These are phyloP conservation scores for Poeciliopsis gracilis DNA, from an alignment of 2,797 vertebrate genomes.

Conservation along the genomic window DNA sequence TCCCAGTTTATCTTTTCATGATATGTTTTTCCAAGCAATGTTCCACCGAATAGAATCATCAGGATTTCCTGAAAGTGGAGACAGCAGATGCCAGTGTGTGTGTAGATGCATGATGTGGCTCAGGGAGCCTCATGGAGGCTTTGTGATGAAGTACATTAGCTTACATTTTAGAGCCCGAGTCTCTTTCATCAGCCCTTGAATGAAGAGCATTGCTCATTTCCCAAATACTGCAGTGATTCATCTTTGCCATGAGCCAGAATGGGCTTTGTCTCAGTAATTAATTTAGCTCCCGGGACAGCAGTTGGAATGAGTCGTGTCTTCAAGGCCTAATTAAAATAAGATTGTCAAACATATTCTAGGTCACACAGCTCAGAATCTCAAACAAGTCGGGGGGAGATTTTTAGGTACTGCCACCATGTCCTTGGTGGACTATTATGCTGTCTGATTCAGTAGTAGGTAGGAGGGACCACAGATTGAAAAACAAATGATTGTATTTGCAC, in stretches of 20 bases:
- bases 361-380: conserved; percentile 66
- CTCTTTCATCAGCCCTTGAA: conserved; percentile 69
- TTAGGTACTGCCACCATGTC: conserved; percentile 46
- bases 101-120: conserved; percentile 25
- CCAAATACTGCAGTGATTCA: conserved; percentile 77
- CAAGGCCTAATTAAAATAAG: conserved; percentile 79
- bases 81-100: conserved; percentile 33
- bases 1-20: conserved; percentile 21
- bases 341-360: conserved; percentile 80
- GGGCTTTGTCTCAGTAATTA: conserved; percentile 79
- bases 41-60: conserved; percentile 16
- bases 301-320: conserved; percentile 76
- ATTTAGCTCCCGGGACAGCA: conserved; percentile 78
- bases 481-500: conserved; percentile 60
- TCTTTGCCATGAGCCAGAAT: conserved; percentile 71
- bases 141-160: conserved; percentile 54
- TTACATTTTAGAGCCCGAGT: conserved; percentile 52
- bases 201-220: conserved; percentile 70
- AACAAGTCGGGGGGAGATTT: conserved; percentile 55
- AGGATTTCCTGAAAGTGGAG: conserved; percentile 25
- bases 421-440: conserved; percentile 51
- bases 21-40: conserved; percentile 17
- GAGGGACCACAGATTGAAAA: conserved; percentile 28
- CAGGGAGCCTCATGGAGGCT: conserved; percentile 29
- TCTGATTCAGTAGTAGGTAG: conserved; percentile 36